Percentiles rank a stretch among this genome's conserved stretches.
Conservation (phyloP, 2,888 invertebrate genomes). For the Lithosia quadra region DNA sequence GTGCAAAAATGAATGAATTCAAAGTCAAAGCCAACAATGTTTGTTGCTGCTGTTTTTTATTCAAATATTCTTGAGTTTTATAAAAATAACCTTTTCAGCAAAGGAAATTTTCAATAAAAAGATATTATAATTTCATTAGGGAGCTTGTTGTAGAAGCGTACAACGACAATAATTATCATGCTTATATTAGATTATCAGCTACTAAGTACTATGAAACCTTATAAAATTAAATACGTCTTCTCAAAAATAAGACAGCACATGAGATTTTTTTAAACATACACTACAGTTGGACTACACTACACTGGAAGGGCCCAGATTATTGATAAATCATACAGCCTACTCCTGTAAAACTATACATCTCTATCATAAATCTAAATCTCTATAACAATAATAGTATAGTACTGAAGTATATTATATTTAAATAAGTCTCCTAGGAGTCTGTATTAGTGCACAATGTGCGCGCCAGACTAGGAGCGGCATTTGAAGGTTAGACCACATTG, state of each 20-base stretch:
- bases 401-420: neutral
- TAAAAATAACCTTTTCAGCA: too few species aligned
- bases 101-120: too few species aligned
- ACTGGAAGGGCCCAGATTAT: neutral
- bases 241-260: neutral
- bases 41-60: too few species aligned
- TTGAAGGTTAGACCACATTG: constrained; percentile 42
- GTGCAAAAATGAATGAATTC: neutral
- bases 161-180: neutral
- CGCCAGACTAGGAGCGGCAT: constrained; percentile 37
- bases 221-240: neutral
- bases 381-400: neutral
- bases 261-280: neutral
- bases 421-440: neutral
- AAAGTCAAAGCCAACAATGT: neutral
- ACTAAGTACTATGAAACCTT: neutral
- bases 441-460: constrained; percentile 27
- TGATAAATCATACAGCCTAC: neutral
- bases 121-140: neutral
- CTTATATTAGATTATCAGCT: neutral
- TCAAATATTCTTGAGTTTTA: too few species aligned
- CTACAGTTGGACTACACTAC: neutral
- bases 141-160: neutral
- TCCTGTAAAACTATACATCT: neutral
- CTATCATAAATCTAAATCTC: neutral